These are phyloP conservation scores for Macrosteles quadrilineatus DNA, from an alignment of 1,140 invertebrate genomes.

Conservation along the genomic window DNA sequence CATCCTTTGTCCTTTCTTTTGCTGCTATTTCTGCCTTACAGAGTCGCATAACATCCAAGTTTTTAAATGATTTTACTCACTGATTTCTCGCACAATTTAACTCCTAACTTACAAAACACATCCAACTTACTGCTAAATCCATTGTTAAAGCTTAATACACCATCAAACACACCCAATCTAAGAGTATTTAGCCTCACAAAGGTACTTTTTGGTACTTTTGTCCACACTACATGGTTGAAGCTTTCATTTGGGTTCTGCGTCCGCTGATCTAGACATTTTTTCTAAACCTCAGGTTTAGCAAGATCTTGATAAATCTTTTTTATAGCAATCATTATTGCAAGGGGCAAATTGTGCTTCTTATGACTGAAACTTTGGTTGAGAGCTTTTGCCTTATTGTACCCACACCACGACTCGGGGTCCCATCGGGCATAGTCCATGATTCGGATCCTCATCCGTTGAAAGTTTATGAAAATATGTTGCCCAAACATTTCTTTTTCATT, in stretches of 20 bases:
- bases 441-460: constrained; percentile 14
- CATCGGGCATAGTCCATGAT: constrained; percentile 40
- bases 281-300: constrained; percentile 32
- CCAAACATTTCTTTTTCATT: constrained; percentile 33
- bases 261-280: constrained; percentile 35
- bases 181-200: constrained; percentile 34
- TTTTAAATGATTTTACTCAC: not conserved
- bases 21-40: not conserved
- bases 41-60: not conserved
- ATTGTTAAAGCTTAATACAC: constrained; percentile 32
- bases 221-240: constrained; percentile 37
- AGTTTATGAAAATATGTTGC: constrained; percentile 27
- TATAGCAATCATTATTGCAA: not conserved
- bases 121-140: constrained; percentile 31
- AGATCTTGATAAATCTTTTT: constrained; percentile 36
- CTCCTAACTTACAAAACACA: constrained; percentile 15
- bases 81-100: not conserved
- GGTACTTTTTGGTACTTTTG: constrained; percentile 33
- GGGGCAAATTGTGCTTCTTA: not conserved
- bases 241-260: constrained; percentile 38
- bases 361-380: constrained; percentile 23
- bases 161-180: constrained; percentile 31
- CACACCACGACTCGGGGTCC: constrained; percentile 44
- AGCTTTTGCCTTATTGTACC: constrained; percentile 41
- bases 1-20: not conserved